Evolutionary conservation across 2,888 invertebrate genomes (phyloP).

Genomic region (Drosophila phalerata): DNA sequence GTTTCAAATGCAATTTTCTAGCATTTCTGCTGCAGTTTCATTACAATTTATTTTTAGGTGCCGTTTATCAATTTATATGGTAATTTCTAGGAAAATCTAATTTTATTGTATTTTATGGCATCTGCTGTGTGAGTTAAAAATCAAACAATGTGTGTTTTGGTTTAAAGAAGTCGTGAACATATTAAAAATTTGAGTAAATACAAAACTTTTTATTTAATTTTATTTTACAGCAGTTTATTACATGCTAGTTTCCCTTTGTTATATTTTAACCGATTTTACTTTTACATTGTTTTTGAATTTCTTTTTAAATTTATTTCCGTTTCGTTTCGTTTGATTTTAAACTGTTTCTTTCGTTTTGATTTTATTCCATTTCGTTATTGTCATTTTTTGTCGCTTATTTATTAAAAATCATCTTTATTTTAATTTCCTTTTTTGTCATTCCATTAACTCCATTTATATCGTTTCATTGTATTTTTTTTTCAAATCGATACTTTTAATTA

Average conservation of each 20-base stretch:
- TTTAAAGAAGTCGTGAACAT: not conserved
- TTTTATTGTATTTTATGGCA: not conserved
- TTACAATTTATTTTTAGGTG: not conserved
- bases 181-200: not conserved
- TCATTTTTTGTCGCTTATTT: not conserved
- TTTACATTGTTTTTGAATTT: not conserved
- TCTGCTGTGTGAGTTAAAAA: not conserved
- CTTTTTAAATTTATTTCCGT: not conserved
- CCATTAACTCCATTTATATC: not conserved
- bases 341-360: not conserved
- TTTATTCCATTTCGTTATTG: not conserved
- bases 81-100: not conserved
- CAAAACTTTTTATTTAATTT: not conserved
- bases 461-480: not conserved
- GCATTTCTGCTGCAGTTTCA: not conserved
- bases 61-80: conserved; percentile 18
- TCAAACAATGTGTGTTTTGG: not conserved
- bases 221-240: not conserved
- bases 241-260: not conserved
- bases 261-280: not conserved
- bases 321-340: conserved; percentile 3
- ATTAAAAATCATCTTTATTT: conserved; percentile 11
- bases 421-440: conserved; percentile 5
- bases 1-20: not conserved
- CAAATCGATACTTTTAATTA: not conserved